phyloP scores from a whole-genome alignment of 2,797 vertebrate species.

The Chloroceryle amazona region DNA sequence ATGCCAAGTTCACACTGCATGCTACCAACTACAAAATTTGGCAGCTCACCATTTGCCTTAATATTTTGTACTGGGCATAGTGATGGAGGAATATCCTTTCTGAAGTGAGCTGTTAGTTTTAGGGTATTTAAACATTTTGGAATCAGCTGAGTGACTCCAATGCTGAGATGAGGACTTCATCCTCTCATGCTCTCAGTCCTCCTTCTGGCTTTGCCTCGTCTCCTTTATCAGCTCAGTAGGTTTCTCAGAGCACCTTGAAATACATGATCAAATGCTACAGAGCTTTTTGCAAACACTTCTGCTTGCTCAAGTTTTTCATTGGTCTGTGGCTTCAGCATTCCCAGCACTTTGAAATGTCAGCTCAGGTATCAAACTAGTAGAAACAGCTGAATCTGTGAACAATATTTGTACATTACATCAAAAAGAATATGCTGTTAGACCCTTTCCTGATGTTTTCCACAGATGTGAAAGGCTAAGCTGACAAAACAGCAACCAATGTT shows the following conservation, averaged over 20 bases:
- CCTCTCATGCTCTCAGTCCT: not conserved
- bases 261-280: not conserved
- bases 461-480: not conserved
- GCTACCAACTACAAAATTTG: not conserved
- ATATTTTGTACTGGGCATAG: not conserved
- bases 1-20: not conserved
- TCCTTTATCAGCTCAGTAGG: not conserved
- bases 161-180: not conserved
- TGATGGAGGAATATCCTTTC: not conserved
- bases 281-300: not conserved
- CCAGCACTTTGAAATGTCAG: slow-evolving; percentile 1
- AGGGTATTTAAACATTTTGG: not conserved
- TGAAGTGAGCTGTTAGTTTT: not conserved
- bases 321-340: slow-evolving; percentile 5
- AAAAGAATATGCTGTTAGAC: not conserved
- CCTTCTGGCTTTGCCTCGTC: not conserved
- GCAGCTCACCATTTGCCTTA: not conserved
- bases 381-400: not conserved
- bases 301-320: slow-evolving; percentile 6
- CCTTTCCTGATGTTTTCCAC: not conserved
- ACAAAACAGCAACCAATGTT: not conserved
- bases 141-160: not conserved
- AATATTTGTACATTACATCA: not conserved
- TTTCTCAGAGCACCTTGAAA: slow-evolving; percentile 1
- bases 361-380: not conserved